These are phyloP conservation scores for Tetrao urogallus DNA, from an alignment of 2,113 vertebrate species.

Conservation along the genomic window DNA sequence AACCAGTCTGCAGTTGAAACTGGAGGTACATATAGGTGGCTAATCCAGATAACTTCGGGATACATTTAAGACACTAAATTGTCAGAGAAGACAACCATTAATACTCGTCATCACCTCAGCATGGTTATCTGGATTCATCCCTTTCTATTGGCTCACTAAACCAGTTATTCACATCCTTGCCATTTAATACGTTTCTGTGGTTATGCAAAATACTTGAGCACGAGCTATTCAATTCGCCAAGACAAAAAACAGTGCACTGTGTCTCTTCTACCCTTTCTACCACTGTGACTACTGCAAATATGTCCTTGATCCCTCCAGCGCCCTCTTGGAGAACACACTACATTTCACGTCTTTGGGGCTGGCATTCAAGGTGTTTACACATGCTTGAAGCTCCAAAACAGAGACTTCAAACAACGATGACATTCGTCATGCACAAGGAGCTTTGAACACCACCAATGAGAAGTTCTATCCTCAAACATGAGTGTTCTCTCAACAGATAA, in stretches of 20 bases:
- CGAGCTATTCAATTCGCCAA: background rate
- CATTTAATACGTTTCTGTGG: background rate
- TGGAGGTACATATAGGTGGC: background rate
- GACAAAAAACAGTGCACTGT: background rate
- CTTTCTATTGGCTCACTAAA: background rate
- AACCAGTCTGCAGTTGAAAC: background rate
- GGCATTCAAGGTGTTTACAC: background rate
- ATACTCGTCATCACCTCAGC: background rate
- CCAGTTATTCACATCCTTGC: background rate
- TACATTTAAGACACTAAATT: background rate
- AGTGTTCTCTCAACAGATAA: background rate
- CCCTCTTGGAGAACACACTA: background rate
- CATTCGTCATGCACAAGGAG: background rate
- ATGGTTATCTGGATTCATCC: background rate
- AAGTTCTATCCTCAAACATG: background rate
- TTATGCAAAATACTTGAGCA: background rate
- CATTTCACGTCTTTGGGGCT: background rate
- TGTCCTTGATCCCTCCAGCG: background rate
- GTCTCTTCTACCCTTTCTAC: background rate
- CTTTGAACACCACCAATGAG: background rate
- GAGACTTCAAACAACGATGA: fast-evolving
- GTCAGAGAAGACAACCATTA: background rate
- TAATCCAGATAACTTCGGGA: background rate
- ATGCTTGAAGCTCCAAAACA: background rate
- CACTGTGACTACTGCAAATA: background rate